Base-by-base conservation (phyloP, 2,888 invertebrate genomes). In the Chorisops tibialis region DNA sequence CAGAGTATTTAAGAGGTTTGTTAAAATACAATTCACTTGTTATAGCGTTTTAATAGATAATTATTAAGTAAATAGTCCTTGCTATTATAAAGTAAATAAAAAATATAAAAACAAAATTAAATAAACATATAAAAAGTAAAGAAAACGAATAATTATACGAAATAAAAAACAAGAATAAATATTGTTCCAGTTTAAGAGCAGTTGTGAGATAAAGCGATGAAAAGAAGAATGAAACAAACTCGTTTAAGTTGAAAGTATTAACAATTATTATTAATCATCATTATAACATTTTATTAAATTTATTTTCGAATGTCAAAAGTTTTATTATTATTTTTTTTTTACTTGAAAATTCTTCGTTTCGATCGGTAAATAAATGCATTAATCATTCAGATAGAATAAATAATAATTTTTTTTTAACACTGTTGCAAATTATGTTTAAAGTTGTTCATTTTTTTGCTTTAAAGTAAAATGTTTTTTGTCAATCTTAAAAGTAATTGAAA, bases 31-130 rank as follows among this genome's bases (percentile, higher is more conserved):
- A 56, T 56, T 56, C 56, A 56, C 56, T 56, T 56, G 56, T 56
- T 56, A 56, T 56, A 45, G 56, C 56, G 56, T 56, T 56, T 56
- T 56, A 56, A 56, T 56, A 56, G 56, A 56, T 56, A 56, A 56
- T 56, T 56, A 50, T 50, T 50, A 50, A 50, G 50, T 50, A 50
- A 35, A 50, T 50, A 50, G 50, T 35, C 50, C 48, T 50, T 50
- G 50, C 50, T 50, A 50, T 50, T 50, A 50, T 50, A 14, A 50
- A 50, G 35, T 35, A 30, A n/a, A 50, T 18, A 43, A 43, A 43
- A 16, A 12, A 43, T 16, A 43, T 14, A 16, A 11, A 21, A 21
- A 47, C 9, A 47, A 21, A 21, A 45, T 54, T 45, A 45, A 56
- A 56, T 41, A 16, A 41, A 16, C 14, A 48, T 14, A 35, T 12